Evolutionary conservation across 2,888 invertebrate genomes (phyloP).

Genomic region (Schrankia costaestrigalis): DNA sequence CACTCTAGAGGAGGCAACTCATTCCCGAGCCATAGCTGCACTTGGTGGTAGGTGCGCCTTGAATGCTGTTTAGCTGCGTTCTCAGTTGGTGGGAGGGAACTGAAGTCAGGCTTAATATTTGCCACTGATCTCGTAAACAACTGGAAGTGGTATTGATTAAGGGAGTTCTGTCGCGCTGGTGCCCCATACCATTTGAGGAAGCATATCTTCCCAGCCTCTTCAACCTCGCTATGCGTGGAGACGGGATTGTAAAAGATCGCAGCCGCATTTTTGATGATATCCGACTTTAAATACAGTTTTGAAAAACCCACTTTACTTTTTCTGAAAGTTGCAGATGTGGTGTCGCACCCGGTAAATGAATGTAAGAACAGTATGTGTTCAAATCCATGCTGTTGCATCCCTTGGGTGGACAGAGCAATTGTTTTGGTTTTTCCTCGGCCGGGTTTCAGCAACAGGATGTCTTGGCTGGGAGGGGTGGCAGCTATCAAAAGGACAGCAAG

Average conservation of each 20-base stretch:
- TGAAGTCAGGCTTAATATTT: slow-evolving; percentile 18
- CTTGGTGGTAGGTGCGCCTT: slow-evolving; percentile 7
- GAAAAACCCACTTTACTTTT: slow-evolving; percentile 10
- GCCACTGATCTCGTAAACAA: slow-evolving; percentile 13
- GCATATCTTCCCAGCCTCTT: slow-evolving; percentile 9
- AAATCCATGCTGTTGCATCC: too few species aligned
- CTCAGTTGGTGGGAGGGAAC: slow-evolving; percentile 1
- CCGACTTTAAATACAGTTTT: slow-evolving; percentile 9
- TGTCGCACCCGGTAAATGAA: slow-evolving; percentile 12
- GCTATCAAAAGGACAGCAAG: slow-evolving; percentile 13
- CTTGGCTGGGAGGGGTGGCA: slow-evolving; percentile 9
- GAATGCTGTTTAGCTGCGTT: slow-evolving; percentile 12
- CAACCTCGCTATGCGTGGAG: slow-evolving; percentile 9
- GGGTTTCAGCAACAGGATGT: slow-evolving; percentile 12
- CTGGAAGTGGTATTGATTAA: slow-evolving; percentile 4
- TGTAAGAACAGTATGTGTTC: slow-evolving; percentile 15
- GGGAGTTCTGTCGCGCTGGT: slow-evolving; percentile 6
- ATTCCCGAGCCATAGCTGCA: slow-evolving; percentile 20
- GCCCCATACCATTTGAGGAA: slow-evolving; percentile 12
- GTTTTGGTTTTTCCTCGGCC: too few species aligned
- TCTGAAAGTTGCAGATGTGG: slow-evolving; percentile 13
- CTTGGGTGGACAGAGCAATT: too few species aligned
- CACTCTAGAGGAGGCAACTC: slow-evolving; percentile 17
- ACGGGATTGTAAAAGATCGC: slow-evolving; percentile 12
- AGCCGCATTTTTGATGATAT: slow-evolving; percentile 14